A percentile compares a stretch with the other conserved stretches of the same genome.
Evolutionary conservation across 2,888 invertebrate species (phyloP).

Genomic region (Eueremaeus valkanovi): DNA sequence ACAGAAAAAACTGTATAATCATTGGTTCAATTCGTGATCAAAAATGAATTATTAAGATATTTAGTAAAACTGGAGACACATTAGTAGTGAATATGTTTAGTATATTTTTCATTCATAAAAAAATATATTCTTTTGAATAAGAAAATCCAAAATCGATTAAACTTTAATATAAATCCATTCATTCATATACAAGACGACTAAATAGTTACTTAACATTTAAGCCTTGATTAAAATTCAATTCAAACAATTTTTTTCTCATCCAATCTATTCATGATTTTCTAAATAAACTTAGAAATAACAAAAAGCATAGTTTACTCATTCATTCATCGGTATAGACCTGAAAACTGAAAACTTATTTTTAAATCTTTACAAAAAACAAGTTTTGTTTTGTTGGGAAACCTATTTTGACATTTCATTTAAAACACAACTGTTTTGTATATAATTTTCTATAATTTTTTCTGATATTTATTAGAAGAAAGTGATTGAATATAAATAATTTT

Average conservation of each 20-base stretch:
- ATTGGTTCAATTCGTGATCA: not conserved
- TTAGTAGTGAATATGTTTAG: not conserved
- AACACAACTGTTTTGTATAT: not conserved
- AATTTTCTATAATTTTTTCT: not conserved
- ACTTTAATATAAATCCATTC: not conserved
- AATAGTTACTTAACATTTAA: not conserved
- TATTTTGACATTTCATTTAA: not conserved
- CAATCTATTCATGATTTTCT: not conserved
- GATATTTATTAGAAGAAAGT: conserved; percentile 20
- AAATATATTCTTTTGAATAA: not conserved
- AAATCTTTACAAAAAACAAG: not conserved
- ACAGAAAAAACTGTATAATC: not conserved
- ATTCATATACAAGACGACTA: not conserved
- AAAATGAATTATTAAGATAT: not conserved
- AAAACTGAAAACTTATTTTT: not conserved
- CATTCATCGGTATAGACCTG: not conserved
- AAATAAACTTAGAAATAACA: too few species aligned
- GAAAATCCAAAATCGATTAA: not conserved
- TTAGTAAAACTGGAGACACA: not conserved
- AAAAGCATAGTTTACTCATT: not conserved
- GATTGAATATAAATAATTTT: conserved; percentile 16
- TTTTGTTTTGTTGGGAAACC: not conserved
- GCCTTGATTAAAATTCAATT: not conserved
- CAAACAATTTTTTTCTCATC: not conserved
- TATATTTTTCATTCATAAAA: conserved; percentile 13